Conservation (phyloP, 2,888 invertebrate species). For the Epinotia ramella region DNA sequence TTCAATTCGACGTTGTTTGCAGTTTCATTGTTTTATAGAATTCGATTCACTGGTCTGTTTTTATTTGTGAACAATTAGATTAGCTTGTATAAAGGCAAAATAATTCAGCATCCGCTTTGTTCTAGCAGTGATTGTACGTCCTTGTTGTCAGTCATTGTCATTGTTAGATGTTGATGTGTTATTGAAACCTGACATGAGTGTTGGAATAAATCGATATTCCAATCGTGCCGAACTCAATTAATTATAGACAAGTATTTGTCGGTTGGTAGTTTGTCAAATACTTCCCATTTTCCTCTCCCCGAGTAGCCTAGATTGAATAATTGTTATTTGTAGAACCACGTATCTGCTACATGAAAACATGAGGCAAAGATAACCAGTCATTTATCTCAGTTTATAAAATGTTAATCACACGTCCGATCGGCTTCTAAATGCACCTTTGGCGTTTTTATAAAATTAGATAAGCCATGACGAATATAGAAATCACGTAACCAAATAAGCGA, state of each 20-base stretch:
- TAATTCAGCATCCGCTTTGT: constrained; percentile 40
- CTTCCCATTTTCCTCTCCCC: too few relatives aligned
- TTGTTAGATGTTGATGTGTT: constrained; percentile 40
- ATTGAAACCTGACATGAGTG: constrained; percentile 39
- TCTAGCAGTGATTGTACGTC: constrained; percentile 42
- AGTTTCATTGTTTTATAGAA: constrained; percentile 4
- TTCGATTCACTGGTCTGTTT: neutral
- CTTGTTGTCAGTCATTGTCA: constrained; percentile 43
- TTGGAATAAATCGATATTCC: constrained; percentile 4
- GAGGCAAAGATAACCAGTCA: neutral
- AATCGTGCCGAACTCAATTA: neutral
- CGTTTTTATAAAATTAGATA: neutral
- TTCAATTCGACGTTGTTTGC: neutral
- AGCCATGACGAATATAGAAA: constrained; percentile 5
- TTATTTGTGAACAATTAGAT: constrained; percentile 15
- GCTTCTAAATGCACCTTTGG: neutral
- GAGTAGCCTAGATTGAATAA: neutral
- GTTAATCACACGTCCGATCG: neutral
- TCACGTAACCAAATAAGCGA: constrained; percentile 8
- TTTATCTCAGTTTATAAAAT: neutral
- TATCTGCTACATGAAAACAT: neutral
- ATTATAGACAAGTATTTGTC: neutral
- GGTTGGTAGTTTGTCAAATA: neutral
- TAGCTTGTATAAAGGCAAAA: constrained; percentile 29
- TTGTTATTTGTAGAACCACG: neutral